Conservation (phyloP, 2,888 invertebrate species). For the Meghimatium bilineatum region DNA sequence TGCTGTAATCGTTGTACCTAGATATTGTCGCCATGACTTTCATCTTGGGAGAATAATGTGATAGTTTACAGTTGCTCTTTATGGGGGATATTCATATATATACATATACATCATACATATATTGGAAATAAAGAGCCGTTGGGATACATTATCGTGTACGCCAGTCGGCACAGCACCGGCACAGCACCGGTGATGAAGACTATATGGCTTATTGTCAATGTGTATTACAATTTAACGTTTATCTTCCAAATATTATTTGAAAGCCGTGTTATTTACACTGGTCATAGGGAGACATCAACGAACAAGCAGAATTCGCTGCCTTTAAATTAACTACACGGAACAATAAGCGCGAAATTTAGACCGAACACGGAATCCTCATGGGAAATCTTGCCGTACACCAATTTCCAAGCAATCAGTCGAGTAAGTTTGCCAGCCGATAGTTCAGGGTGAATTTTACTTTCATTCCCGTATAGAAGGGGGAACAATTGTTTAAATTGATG, state of each 20-base stretch:
- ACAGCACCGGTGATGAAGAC: too few species aligned
- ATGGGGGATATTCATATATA: too few species aligned
- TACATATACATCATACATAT: too few species aligned
- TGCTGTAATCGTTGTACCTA: too few species aligned
- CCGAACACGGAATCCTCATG: neutral
- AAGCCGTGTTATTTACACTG: neutral
- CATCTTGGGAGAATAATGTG: too few species aligned
- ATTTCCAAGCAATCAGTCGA: neutral
- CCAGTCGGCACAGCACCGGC: too few species aligned
- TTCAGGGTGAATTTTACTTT: neutral
- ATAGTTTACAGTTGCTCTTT: too few species aligned
- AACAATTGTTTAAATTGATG: neutral
- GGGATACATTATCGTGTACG: too few species aligned
- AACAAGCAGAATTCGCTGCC: neutral
- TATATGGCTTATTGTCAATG: too few species aligned
- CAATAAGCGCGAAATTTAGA: neutral
- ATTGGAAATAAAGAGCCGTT: too few species aligned
- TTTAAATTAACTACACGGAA: neutral
- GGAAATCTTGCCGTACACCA: neutral
- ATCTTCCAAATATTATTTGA: neutral
- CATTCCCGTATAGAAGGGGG: neutral
- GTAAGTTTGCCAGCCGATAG: neutral
- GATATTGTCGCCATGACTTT: too few species aligned
- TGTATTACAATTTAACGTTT: neutral
- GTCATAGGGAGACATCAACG: neutral